Percentiles rank a stretch among this genome's conserved stretches.
Evolutionary conservation across 2,888 invertebrate genomes (phyloP).

Genomic region (Axea sp.): DNA sequence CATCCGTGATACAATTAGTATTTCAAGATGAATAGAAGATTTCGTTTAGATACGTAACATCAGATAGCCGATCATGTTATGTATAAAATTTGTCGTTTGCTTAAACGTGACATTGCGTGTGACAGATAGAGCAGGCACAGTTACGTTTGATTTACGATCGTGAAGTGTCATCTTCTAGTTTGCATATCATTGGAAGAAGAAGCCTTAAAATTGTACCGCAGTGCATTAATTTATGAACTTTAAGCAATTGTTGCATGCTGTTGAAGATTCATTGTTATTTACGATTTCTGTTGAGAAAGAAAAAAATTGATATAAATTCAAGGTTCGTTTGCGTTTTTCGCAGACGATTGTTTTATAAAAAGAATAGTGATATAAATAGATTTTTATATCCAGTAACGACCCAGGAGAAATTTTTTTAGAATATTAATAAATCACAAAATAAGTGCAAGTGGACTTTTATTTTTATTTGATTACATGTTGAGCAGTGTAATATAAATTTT

Average conservation of each 20-base stretch:
- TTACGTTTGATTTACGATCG: conserved; percentile 72
- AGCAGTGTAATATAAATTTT: no score
- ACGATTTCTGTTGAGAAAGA: conserved; percentile 1
- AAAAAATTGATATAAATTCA: conserved; percentile 30
- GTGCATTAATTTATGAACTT: conserved; percentile 11
- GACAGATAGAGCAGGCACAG: conserved; percentile 66
- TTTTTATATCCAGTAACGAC: no score
- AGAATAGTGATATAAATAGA: no score
- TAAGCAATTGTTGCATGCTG: background rate
- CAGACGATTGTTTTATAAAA: no score
- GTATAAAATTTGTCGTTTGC: conserved; percentile 64
- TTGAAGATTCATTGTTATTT: conserved; percentile 9
- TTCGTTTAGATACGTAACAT: conserved; percentile 18
- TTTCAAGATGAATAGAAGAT: conserved; percentile 5
- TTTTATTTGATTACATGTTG: no score
- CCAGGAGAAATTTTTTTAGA: no score
- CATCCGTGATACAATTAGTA: conserved; percentile 26
- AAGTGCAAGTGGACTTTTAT: no score
- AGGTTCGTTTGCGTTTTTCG: no score
- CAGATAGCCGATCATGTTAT: conserved; percentile 44
- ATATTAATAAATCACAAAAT: no score
- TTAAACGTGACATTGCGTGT: conserved; percentile 61
- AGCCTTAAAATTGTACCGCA: background rate
- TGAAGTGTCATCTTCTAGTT: conserved; percentile 19
- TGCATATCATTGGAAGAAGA: background rate